phyloP scores from a whole-genome alignment of 2,113 vertebrate genomes.

The Lepus americanus region DNA sequence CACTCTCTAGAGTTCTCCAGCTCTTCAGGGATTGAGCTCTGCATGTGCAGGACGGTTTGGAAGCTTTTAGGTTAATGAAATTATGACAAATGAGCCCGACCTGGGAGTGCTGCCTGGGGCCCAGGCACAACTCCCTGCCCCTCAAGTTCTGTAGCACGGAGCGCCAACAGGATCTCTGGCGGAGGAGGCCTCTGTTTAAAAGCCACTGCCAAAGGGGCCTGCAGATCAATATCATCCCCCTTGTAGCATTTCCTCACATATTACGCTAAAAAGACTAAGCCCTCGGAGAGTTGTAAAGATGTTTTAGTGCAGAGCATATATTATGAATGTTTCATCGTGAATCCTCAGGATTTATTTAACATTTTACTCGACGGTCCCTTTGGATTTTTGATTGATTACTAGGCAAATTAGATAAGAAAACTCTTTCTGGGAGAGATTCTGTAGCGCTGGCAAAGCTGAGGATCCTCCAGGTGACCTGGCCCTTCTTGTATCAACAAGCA shows the following conservation, averaged over 20 bases:
- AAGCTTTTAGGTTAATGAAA: constrained; percentile 61
- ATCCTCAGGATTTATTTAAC: constrained; percentile 84
- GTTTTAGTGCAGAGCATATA: constrained; percentile 76
- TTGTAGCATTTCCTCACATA: constrained; percentile 67
- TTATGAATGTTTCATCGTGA: constrained; percentile 81
- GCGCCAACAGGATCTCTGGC: neutral
- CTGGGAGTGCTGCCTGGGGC: constrained; percentile 50
- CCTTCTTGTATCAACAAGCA: neutral
- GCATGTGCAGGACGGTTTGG: neutral
- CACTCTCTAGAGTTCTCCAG: neutral
- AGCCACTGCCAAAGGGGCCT: constrained; percentile 70
- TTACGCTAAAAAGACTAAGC: constrained; percentile 71
- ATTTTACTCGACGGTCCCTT: constrained; percentile 81
- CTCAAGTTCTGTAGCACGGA: neutral
- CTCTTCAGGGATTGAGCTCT: neutral
- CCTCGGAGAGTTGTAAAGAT: constrained; percentile 79
- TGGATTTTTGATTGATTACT: constrained; percentile 84
- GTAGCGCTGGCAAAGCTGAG: neutral
- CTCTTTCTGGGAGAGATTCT: constrained; percentile 61
- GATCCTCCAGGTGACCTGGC: neutral
- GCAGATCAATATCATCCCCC: constrained; percentile 64
- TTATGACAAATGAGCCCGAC: neutral
- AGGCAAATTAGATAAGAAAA: constrained; percentile 83
- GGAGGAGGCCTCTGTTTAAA: constrained; percentile 60
- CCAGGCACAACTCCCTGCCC: neutral